Conservation (phyloP, 2,888 invertebrate genomes). For the Ceraclea dissimilis region DNA sequence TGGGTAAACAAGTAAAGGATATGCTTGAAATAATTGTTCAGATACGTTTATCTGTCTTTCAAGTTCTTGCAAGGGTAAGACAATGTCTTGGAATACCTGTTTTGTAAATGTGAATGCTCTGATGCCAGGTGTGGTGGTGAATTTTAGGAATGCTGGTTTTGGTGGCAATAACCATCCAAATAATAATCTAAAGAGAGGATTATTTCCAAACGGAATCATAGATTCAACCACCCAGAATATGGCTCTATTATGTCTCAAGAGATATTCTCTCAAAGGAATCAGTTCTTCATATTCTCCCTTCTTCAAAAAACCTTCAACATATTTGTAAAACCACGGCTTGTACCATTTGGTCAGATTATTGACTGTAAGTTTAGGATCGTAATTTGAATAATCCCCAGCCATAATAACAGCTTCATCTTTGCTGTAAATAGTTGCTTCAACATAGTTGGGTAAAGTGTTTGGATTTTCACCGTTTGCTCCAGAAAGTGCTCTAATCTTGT, state of each 20-base stretch:
- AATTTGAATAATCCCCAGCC: slow-evolving; percentile 57
- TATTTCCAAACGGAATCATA: slow-evolving; percentile 64
- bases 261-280: slow-evolving; percentile 57
- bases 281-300: slow-evolving; percentile 50
- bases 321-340: slow-evolving; percentile 67
- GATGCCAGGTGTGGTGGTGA: slow-evolving; percentile 60
- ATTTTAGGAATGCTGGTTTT: slow-evolving; percentile 65
- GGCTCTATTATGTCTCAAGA: slow-evolving; percentile 57
- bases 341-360: slow-evolving; percentile 57
- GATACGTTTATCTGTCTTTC: slow-evolving; percentile 56
- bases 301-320: slow-evolving; percentile 50
- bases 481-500: slow-evolving; percentile 51
- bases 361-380: slow-evolving; percentile 42
- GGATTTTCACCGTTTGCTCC: slow-evolving; percentile 46
- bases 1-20: slow-evolving; percentile 62
- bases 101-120: slow-evolving; percentile 62
- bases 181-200: slow-evolving; percentile 51
- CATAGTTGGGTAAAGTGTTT: slow-evolving; percentile 48
- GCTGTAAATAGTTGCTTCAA: slow-evolving; percentile 59
- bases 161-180: slow-evolving; percentile 64
- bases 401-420: slow-evolving; percentile 58
- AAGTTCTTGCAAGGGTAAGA: slow-evolving; percentile 55
- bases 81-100: slow-evolving; percentile 66
- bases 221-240: slow-evolving; percentile 69
- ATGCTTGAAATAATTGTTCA: slow-evolving; percentile 55